These are phyloP conservation scores for Machimus rusticus DNA, from an alignment of 2,888 invertebrate species.

Conservation along the genomic window DNA sequence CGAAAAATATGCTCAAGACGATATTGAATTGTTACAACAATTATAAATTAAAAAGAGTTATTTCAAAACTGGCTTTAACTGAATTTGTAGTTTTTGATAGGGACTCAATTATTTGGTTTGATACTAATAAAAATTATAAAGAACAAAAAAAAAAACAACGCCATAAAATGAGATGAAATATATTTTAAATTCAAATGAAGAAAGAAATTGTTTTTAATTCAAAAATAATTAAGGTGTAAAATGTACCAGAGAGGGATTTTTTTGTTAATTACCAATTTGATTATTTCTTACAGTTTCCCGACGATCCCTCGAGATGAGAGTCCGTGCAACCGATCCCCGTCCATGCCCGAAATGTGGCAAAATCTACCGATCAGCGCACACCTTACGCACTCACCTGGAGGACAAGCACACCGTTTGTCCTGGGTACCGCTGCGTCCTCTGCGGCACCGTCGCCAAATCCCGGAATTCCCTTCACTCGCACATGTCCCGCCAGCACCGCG, in stretches of 20 bases:
- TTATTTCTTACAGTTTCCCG: conserved; percentile 68
- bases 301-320: conserved; percentile 84
- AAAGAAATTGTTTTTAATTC: background rate
- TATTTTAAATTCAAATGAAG: conserved; percentile 37
- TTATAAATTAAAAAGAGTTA: background rate
- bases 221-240: background rate
- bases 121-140: conserved; percentile 23
- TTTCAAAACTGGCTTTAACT: conserved; percentile 12
- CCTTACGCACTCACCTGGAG: conserved; percentile 87
- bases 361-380: conserved; percentile 91
- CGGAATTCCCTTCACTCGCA: conserved; percentile 91
- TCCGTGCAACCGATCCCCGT: conserved; percentile 89
- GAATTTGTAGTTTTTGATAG: conserved; percentile 27
- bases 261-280: conserved; percentile 41
- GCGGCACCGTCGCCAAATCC: conserved; percentile 92
- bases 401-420: conserved; percentile 94
- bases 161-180: conserved; percentile 15
- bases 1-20: conserved; percentile 24
- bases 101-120: background rate
- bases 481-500: conserved; percentile 92
- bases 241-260: background rate
- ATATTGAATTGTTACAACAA: background rate
- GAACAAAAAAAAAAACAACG: background rate
- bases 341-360: conserved; percentile 94
- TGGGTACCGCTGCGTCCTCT: conserved; percentile 89